Evolutionary conservation across 2,888 invertebrate species (phyloP), one percentile per base, ranked within the genome.

Genomic region (Norana najaformis): DNA sequence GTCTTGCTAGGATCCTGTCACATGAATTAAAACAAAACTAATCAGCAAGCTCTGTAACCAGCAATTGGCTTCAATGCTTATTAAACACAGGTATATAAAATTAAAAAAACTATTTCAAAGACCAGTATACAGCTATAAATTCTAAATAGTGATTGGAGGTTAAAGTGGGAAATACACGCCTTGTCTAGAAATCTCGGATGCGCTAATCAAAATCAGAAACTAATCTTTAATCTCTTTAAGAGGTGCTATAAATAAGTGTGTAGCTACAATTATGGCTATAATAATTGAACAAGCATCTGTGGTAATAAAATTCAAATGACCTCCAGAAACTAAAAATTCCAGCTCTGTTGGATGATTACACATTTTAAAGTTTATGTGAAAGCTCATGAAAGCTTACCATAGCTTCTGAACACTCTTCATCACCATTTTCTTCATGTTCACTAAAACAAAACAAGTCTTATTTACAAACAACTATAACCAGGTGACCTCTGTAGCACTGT

Each of bases 361-460:
- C n/a, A n/a, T n/a, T 69, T 69, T 30, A 69, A n/a, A 69, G 30
- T 69, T 69, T 30, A 69, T n/a, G 69, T 69, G 69, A 69, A 69
- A 69, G 69, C 69, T 69, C n/a, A 69, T 69, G 69, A 69, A 69
- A 69, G 69, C 69, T 69, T 69, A 69, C 69, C n/a, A n/a, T n/a
- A 69, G n/a, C n/a, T 69, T 69, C 69, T 69, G 69, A n/a, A 69
- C 30, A n/a, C 69, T 69, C 69, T 2, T 69, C 69, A 69, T 69
- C 69, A n/a, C 69, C 30, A n/a, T 13, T 69, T n/a, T 69, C 69
- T 30, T 69, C n/a, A 30, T n/a, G n/a, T 30, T 69, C 69, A n/a
- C 69, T 69, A 69, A 69, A 69, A 47, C 2, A 47, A 69, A 69
- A 69, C 8, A 69, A 69, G 47, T 6, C 20, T 47, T 23, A 47